These are phyloP conservation scores for Patiria pectinifera DNA, from an alignment of 53 echinoderm and acorn worm species.

Conservation along the genomic window DNA sequence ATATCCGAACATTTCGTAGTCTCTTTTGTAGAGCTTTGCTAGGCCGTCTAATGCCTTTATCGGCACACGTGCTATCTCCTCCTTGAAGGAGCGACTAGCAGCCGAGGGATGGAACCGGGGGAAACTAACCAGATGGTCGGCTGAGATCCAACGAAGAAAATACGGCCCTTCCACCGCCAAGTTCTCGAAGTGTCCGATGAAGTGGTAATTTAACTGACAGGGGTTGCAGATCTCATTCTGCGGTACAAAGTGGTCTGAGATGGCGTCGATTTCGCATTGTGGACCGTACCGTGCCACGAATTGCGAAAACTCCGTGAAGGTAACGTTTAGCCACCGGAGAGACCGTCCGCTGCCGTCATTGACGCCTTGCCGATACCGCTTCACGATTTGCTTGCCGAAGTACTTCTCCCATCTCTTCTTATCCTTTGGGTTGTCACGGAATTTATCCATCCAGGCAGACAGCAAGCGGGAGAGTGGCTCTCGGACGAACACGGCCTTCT, in stretches of 20 bases:
- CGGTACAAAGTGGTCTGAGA: conserved; percentile 77
- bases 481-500: conserved; percentile 78
- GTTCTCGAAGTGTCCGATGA: conserved; percentile 83
- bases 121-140: conserved; percentile 57
- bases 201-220: conserved; percentile 75
- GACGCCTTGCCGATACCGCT: conserved; percentile 43
- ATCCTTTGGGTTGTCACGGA: conserved; percentile 13
- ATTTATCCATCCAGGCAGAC: conserved; percentile 74
- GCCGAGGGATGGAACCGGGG: conserved; percentile 70
- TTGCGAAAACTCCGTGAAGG: conserved; percentile 70
- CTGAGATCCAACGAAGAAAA: conserved; percentile 68
- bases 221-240: conserved; percentile 62
- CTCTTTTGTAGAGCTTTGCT: conserved; percentile 64
- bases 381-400: conserved; percentile 53
- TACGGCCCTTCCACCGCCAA: conserved; percentile 73
- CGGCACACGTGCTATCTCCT: conserved; percentile 64
- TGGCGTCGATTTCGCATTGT: conserved; percentile 34
- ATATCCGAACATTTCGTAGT: conserved; percentile 84
- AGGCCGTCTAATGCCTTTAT: conserved; percentile 52
- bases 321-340: conserved; percentile 60
- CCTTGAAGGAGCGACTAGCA: conserved; percentile 43
- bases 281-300: conserved; percentile 55
- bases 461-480: conserved; percentile 75
- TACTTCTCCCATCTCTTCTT: conserved; percentile 69
- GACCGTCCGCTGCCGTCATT: background rate